Conservation (phyloP, 2,113 vertebrate genomes). For the Okapia johnstoni region DNA sequence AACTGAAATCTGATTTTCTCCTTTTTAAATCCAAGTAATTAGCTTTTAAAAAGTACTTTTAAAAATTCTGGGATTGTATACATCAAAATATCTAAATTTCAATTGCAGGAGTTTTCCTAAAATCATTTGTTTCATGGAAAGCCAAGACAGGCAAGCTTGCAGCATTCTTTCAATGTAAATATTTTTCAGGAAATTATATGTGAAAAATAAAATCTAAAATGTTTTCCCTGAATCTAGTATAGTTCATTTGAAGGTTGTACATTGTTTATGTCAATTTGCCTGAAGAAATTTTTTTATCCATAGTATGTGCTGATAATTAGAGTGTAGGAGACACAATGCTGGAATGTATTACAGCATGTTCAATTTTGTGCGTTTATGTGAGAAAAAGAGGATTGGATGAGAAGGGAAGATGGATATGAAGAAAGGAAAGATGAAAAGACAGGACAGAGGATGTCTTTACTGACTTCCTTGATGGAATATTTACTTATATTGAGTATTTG, state of each 20-base stretch:
- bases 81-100: neutral
- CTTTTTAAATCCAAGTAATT: neutral
- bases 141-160: neutral
- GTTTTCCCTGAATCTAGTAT: neutral
- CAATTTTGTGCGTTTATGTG: neutral
- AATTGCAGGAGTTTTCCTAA: neutral
- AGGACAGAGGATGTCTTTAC: neutral
- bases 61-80: neutral
- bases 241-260: neutral
- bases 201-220: conserved; percentile 13
- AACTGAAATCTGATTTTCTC: neutral
- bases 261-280: neutral
- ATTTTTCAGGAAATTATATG: conserved; percentile 1
- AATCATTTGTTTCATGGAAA: neutral
- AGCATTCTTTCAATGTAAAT: conserved; percentile 1
- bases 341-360: neutral
- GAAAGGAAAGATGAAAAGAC: neutral
- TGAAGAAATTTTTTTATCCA: neutral
- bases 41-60: neutral
- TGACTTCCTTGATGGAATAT: neutral
- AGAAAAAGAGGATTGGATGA: neutral
- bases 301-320: neutral
- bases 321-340: neutral
- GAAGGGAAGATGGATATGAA: neutral
- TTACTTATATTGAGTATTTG: neutral